Evolutionary conservation across 2,888 invertebrate species (phyloP).

Genomic region (Lepidochrysops patricia): DNA sequence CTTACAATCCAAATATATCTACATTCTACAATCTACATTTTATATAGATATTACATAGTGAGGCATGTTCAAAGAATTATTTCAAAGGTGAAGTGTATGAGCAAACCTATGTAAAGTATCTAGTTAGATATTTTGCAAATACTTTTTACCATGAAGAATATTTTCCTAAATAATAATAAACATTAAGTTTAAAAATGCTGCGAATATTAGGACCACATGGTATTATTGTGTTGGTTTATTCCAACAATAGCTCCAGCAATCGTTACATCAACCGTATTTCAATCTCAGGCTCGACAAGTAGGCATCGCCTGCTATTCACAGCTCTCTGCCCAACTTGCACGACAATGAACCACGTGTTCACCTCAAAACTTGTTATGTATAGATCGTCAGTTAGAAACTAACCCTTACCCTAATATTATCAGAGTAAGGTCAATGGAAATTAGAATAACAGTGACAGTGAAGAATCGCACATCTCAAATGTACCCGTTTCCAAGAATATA

Average conservation of each 20-base stretch:
- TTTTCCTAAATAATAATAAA: neutral
- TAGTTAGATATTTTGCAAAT: neutral
- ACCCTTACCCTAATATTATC: slow-evolving; percentile 9
- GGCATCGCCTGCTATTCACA: neutral
- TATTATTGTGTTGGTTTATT: neutral
- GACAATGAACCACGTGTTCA: slow-evolving; percentile 8
- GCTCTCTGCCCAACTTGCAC: neutral
- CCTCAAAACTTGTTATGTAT: slow-evolving; percentile 8
- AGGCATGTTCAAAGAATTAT: neutral
- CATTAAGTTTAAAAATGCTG: too few species aligned
- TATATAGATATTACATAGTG: neutral
- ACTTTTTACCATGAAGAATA: neutral
- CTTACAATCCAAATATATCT: too few species aligned
- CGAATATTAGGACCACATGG: too few species aligned
- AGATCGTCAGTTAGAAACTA: slow-evolving; percentile 4
- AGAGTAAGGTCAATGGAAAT: slow-evolving; percentile 9
- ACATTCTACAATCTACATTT: too few species aligned
- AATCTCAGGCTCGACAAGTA: neutral
- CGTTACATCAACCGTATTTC: neutral
- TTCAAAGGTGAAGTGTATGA: neutral
- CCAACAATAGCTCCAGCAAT: neutral
- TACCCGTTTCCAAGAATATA: slow-evolving; percentile 1
- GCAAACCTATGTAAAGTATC: neutral
- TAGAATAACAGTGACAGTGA: slow-evolving; percentile 6
- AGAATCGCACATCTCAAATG: slow-evolving; percentile 4